Percentiles rank a stretch among this genome's conserved stretches.
phyloP scores from a whole-genome alignment of 30 jellyfish, hydroid and myxozoan genomes.

The Hydractinia symbiolongicarpus region DNA sequence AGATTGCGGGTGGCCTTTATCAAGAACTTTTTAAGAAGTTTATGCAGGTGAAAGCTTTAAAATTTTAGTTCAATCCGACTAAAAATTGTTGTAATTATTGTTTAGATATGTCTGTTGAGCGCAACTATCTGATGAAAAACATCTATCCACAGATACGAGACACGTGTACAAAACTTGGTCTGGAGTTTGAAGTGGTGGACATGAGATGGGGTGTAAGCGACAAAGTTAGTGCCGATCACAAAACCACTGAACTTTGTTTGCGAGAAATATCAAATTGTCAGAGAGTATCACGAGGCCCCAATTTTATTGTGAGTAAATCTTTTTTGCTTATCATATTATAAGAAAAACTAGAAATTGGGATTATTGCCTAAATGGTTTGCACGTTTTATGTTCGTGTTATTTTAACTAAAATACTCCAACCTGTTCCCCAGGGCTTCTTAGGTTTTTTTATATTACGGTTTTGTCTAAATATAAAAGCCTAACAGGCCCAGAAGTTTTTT shows the following conservation, averaged over 20 bases:
- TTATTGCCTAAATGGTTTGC: too few species aligned
- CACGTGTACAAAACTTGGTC: neutral
- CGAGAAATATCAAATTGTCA: slow-evolving; percentile 2
- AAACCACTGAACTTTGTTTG: slow-evolving; percentile 7
- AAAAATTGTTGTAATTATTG: neutral
- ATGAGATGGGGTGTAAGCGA: slow-evolving; percentile 17
- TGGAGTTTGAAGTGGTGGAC: slow-evolving; percentile 15
- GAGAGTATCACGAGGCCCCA: neutral
- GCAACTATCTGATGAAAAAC: slow-evolving; percentile 1
- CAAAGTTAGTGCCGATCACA: neutral
- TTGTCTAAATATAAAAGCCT: too few species aligned
- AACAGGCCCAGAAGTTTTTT: too few species aligned
- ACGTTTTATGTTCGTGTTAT: too few species aligned
- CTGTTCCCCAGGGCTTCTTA: too few species aligned
- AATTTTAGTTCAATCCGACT: too few species aligned
- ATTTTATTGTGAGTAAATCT: slow-evolving; percentile 2
- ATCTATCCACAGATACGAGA: neutral
- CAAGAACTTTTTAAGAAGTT: too few species aligned
- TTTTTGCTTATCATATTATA: neutral
- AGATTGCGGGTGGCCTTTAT: too few species aligned
- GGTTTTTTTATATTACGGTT: too few species aligned
- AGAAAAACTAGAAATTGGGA: too few species aligned
- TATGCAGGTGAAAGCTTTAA: too few species aligned
- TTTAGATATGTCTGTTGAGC: slow-evolving; percentile 3
- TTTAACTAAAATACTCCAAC: too few species aligned